A percentile compares a stretch with the other conserved stretches of the same genome.
Conservation (phyloP, 2,888 invertebrate genomes). For the Pogonocherus hispidulus region DNA sequence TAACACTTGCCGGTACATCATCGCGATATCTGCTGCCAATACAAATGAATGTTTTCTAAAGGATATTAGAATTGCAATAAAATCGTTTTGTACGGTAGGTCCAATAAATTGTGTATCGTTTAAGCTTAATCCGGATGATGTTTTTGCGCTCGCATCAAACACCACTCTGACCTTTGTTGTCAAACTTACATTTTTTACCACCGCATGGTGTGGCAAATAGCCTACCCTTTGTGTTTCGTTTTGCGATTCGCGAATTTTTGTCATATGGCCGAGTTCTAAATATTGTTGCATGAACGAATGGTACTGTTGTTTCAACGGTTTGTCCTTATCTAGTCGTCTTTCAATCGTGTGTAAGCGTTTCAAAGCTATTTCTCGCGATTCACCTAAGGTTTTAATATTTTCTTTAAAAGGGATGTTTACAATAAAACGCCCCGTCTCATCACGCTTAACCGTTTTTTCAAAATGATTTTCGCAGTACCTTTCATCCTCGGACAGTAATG, state of each 20-base stretch:
- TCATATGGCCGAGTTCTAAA: not conserved
- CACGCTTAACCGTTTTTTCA: no score
- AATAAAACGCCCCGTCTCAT: no score
- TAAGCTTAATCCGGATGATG: slow-evolving; percentile 15
- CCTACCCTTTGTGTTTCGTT: not conserved
- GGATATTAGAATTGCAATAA: not conserved
- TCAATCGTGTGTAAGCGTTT: not conserved
- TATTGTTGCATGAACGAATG: not conserved
- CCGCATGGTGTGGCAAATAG: slow-evolving; percentile 29
- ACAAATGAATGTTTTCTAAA: no score
- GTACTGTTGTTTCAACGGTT: not conserved
- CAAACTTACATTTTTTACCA: no score
- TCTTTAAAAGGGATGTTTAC: no score
- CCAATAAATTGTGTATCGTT: not conserved
- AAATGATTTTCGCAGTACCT: no score
- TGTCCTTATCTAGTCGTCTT: not conserved
- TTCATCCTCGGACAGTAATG: no score
- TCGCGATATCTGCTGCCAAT: no score
- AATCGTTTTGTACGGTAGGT: not conserved
- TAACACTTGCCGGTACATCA: no score
- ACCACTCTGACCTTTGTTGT: no score
- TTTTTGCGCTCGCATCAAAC: slow-evolving; percentile 20
- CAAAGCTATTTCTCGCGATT: no score
- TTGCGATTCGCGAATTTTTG: not conserved
- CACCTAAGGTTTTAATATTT: no score